Evolutionary conservation across 2,113 vertebrate genomes (phyloP).

Genomic region (Ciconia boyciana): DNA sequence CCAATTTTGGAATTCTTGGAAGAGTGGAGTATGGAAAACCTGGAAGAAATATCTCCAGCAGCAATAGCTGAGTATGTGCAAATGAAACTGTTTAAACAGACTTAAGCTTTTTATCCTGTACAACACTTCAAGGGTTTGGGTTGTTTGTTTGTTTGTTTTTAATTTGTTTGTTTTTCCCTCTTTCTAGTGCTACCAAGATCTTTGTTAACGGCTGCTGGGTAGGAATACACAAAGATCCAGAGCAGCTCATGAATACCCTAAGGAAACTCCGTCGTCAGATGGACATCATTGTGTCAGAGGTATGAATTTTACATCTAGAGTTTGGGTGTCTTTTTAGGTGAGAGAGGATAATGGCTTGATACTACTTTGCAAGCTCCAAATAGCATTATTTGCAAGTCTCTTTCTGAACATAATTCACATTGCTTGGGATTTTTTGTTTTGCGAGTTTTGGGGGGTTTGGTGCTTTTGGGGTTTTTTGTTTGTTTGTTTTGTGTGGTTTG

Average conservation of each 20-base stretch:
- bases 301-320: conserved; percentile 35
- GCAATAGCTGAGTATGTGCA: conserved; percentile 93
- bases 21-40: conserved; percentile 99
- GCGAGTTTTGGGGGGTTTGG: not conserved
- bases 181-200: conserved; percentile 92
- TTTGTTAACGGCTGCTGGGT: conserved; percentile 99
- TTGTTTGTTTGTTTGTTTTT: not conserved
- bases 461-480: not conserved
- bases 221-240: conserved; percentile 98
- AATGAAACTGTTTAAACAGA: not conserved
- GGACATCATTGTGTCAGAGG: conserved; percentile 99
- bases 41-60: conserved; percentile 98
- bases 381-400: not conserved
- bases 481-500: not conserved
- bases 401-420: not conserved
- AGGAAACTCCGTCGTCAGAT: conserved; percentile 95
- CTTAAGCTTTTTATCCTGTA: not conserved
- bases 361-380: not conserved
- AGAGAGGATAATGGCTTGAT: not conserved
- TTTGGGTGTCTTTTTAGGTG: not conserved
- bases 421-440: not conserved
- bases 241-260: conserved; percentile 97
- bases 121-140: not conserved
- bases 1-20: conserved; percentile 99
- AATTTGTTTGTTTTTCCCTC: not conserved